Base-by-base conservation (phyloP, 2,113 vertebrate species). In the Mirza zaza region DNA sequence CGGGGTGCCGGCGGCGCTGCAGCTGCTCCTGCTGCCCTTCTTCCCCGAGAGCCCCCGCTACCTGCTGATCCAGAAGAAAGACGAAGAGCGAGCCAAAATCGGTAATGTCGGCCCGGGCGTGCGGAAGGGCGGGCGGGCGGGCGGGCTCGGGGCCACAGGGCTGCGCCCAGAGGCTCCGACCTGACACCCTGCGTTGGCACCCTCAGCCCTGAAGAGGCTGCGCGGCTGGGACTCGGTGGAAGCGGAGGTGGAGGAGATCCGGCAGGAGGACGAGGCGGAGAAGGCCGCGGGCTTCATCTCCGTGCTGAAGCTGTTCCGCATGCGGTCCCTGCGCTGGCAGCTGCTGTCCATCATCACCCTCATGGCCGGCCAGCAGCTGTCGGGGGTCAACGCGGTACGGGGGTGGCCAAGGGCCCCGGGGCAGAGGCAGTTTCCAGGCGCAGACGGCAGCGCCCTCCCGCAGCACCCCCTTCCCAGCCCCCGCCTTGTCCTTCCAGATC, bases 311-410 rank as follows among this genome's bases (percentile, higher is more conserved):
- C 98, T 99, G 80, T 99, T 99, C 96, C 97, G 98, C 76, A 98
- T 98, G 97, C 98, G 93, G 82, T 98, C 99, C 10, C 97, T 99
- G 77, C 98, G 99, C 45, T 99, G 99, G 99, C 99, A 99, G 98
- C 98, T 99, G 55, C 88, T 99, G 97, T 99, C 99, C 34, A 96
- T 99, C 94, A 59, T 99, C 0, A 39, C 98, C 93, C 98, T 99
- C 98, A 99, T 98, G 96, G 99, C 98, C 97, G 99, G 99, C 48
- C 99, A 99, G 98, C 99, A 99, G 98, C 99, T 99, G 95, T 99
- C 99, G 0, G 99, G 99, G 25, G 96, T 99, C 91, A 99, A 99
- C 0, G 99, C 95, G 89, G 99, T 99, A 98, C 97, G 98, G 36
- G 45, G 45, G 2, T 0, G 17, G 18, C 65, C 15, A 48, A 1